Conservation (phyloP, 2,888 invertebrate species). For the Zootermopsis nevadensis region DNA sequence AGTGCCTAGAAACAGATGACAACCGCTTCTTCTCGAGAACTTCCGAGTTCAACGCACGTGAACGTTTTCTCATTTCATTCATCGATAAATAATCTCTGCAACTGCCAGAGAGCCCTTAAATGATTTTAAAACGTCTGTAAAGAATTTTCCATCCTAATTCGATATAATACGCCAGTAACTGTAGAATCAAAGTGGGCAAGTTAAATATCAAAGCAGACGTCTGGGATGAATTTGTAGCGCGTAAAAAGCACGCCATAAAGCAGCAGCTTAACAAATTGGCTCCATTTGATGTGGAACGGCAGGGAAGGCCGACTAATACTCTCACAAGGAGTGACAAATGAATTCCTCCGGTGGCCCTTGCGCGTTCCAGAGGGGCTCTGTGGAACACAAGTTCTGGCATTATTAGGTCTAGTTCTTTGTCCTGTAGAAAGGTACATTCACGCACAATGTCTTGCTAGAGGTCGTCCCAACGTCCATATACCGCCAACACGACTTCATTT, state of each 20-base stretch:
- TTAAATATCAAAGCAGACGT: neutral
- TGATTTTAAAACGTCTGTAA: no score
- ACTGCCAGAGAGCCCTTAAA: no score
- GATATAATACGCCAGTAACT: neutral
- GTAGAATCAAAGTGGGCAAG: neutral
- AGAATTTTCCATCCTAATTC: no score
- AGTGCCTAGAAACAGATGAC: no score
- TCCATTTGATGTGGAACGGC: conserved; percentile 27
- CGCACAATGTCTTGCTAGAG: neutral
- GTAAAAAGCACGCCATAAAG: conserved; percentile 23
- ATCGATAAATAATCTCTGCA: no score
- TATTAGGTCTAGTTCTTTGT: conserved; percentile 43
- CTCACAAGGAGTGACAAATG: conserved; percentile 35
- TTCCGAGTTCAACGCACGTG: no score
- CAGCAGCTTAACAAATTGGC: conserved; percentile 29
- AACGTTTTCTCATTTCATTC: no score
- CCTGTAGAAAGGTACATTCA: neutral
- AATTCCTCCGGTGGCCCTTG: conserved; percentile 40
- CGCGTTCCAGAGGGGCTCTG: conserved; percentile 8
- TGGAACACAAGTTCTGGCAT: conserved; percentile 45
- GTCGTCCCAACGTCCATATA: neutral
- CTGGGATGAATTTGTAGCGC: neutral
- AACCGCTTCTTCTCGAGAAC: no score
- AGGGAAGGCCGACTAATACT: conserved; percentile 6
- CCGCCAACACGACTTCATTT: no score